Base-by-base conservation (phyloP, 2,113 vertebrate genomes). In the Calcarius ornatus region DNA sequence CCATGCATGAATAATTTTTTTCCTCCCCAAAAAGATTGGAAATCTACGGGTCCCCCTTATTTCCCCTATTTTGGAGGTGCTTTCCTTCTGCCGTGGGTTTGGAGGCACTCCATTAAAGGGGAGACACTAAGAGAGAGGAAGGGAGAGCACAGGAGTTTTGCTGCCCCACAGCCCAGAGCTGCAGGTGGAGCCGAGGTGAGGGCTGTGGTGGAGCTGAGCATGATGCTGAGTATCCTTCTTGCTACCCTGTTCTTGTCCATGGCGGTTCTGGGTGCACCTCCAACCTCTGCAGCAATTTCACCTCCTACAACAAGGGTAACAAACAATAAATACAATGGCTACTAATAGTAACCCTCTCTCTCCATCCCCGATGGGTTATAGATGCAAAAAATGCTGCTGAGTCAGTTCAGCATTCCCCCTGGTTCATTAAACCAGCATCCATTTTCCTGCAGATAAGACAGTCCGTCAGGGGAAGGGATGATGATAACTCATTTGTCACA, bases 401-500 rank as follows among this genome's bases (percentile, higher is more conserved):
- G 78, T 84, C 86, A 65, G 83, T 81, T 79, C 84, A n/a, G 1
- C 69, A 54, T 82, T 85, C 59, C 89, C 91, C n/a, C 20, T 6
- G 28, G 78, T 87, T 96, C 91, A 85, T 87, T 80, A 91, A 88
- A 77, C 27, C 56, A 86, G 38, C 88, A 86, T 92, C 40, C 77
- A 54, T 91, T 91, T 92, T 91, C 69, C 70, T 84, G 63, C 60
- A 92, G 92, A 88, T 91, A 93, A 94, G 93, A 53, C 4, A 6
- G 87, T 75, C 84, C 5, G 0, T 89, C 79, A 81, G 77, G 84
- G 78, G 77, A 94, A 87, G 37, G 84, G 69, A 79, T 79, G 91
- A 94, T 89, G 65, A 40, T 10, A 93, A 79, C 83, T 95, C 93
- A 94, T 96, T 95, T 96, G 95, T 92, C 77, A 95, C 87, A 85